Conservation (phyloP, 1,140 invertebrate genomes). For the Lepidostoma basale region DNA sequence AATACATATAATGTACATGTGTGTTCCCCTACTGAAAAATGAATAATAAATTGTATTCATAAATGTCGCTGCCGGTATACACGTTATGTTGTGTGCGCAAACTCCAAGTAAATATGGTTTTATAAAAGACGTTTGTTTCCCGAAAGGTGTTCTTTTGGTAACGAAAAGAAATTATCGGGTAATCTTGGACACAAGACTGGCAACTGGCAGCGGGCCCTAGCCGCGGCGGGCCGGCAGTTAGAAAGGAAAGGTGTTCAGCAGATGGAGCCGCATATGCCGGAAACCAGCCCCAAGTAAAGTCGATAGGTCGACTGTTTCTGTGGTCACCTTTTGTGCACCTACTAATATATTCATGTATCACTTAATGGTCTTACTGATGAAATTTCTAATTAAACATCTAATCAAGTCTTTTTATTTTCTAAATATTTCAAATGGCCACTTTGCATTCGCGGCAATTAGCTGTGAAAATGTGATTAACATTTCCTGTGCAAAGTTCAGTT, state of each 20-base stretch:
- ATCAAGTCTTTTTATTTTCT: neutral
- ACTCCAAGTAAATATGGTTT: no score
- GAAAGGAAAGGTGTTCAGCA: constrained; percentile 39
- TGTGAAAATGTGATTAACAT: neutral
- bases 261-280: constrained; percentile 39
- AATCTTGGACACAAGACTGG: constrained; percentile 15
- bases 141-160: constrained; percentile 40
- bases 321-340: constrained; percentile 25
- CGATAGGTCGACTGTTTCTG: neutral
- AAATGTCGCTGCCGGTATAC: no score
- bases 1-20: no score
- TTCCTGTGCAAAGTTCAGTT: neutral
- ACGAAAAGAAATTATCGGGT: constrained; percentile 37
- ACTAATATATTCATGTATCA: no score
- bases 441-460: neutral
- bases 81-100: no score
- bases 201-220: neutral
- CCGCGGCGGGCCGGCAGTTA: constrained; percentile 27
- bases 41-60: no score
- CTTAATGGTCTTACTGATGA: no score
- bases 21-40: no score
- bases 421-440: neutral
- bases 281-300: constrained; percentile 9
- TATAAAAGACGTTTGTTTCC: constrained; percentile 11
- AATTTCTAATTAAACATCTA: no score